Conservation (phyloP, 2,888 invertebrate genomes). For the Drosophila gaucha region DNA sequence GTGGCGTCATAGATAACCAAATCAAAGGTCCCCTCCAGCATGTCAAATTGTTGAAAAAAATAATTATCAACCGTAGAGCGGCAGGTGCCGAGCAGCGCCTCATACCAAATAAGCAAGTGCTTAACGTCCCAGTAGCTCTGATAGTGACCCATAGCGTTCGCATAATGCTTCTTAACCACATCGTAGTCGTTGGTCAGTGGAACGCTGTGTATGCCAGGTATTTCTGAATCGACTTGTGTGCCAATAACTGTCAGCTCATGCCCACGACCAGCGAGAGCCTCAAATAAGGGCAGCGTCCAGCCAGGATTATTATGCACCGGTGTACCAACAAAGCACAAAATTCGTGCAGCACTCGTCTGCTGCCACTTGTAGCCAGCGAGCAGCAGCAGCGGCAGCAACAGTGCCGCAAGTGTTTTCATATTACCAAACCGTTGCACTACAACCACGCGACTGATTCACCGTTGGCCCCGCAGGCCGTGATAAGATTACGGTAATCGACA, state of each 20-base stretch:
- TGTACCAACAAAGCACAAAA: conserved; percentile 58
- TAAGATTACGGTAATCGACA: conserved; percentile 19
- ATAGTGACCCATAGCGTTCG: conserved; percentile 8
- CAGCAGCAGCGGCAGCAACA: conserved; percentile 7
- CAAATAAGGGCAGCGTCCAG: conserved; percentile 57
- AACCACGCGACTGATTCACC: conserved; percentile 49
- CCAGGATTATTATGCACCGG: conserved; percentile 57
- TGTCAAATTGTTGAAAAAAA: background rate
- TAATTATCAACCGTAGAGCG: conserved; percentile 10
- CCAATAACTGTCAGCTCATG: conserved; percentile 52
- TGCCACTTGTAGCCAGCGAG: conserved; percentile 25
- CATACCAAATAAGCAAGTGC: conserved; percentile 67
- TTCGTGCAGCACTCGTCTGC: conserved; percentile 45
- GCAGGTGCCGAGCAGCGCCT: conserved; percentile 56
- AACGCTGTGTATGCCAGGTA: conserved; percentile 18
- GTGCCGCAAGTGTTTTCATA: conserved; percentile 30
- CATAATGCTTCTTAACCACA: conserved; percentile 50
- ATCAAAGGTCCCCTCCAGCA: conserved; percentile 20
- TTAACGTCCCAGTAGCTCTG: conserved; percentile 24
- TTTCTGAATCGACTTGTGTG: conserved; percentile 1
- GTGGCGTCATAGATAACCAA: conserved; percentile 65
- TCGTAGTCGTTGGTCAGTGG: conserved; percentile 44
- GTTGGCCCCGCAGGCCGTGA: conserved; percentile 15
- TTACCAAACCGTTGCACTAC: background rate
- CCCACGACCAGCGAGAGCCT: conserved; percentile 49